A percentile compares a stretch with the other conserved stretches of the same genome.
Conservation (phyloP, 2,797 vertebrate genomes). For the Enteromius trimaculatus region DNA sequence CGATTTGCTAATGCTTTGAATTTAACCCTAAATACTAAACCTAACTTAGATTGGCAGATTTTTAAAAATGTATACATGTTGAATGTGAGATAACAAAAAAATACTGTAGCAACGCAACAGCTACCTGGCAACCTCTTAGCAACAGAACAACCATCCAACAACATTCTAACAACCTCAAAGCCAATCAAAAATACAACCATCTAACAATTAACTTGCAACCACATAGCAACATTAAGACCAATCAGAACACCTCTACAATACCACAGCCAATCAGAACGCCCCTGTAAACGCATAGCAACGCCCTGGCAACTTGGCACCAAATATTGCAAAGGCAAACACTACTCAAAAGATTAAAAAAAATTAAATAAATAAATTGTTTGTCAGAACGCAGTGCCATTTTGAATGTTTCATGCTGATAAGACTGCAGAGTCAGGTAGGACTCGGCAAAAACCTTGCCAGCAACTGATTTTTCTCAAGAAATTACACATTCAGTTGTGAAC, state of each 20-base stretch:
- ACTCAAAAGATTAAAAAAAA: background rate
- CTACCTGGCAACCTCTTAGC: too few species aligned
- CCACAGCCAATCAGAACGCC: background rate
- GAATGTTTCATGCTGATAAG: conserved; percentile 3
- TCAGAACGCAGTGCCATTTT: background rate
- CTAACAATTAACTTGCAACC: background rate
- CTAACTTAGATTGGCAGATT: background rate
- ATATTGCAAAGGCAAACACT: background rate
- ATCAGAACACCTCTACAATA: background rate
- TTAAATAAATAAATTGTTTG: background rate
- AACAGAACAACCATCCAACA: background rate
- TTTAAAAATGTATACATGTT: background rate
- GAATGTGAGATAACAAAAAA: background rate
- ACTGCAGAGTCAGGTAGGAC: background rate
- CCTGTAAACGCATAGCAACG: background rate
- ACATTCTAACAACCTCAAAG: background rate
- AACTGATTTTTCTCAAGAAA: background rate
- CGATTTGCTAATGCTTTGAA: background rate
- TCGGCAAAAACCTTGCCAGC: background rate
- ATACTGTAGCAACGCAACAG: background rate
- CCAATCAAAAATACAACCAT: background rate
- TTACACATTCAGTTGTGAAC: background rate
- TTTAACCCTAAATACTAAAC: background rate
- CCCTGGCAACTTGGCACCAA: background rate
- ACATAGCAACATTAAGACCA: background rate